These are phyloP conservation scores for Theodoxus fluviatilis DNA, from an alignment of 2,888 invertebrate genomes.

Conservation along the genomic window DNA sequence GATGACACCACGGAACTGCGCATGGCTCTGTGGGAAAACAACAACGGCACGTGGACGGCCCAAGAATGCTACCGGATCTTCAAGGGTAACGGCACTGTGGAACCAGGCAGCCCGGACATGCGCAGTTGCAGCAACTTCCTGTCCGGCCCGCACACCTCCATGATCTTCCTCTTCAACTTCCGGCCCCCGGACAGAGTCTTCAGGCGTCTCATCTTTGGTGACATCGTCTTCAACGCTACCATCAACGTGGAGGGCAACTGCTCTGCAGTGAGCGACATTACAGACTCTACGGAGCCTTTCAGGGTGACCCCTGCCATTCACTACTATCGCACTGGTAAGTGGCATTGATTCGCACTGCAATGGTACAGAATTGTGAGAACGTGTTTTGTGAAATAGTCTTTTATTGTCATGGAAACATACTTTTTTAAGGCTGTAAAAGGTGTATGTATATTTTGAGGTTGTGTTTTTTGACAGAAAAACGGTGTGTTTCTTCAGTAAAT, in stretches of 20 bases:
- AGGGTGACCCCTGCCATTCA: too few species aligned
- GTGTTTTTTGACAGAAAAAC: too few species aligned
- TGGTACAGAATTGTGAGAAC: too few species aligned
- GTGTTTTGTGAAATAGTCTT: too few species aligned
- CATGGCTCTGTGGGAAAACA: conserved; percentile 34
- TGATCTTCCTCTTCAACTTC: conserved; percentile 41
- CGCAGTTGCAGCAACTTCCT: conserved; percentile 32
- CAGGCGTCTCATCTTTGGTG: conserved; percentile 43
- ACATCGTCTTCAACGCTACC: conserved; percentile 41
- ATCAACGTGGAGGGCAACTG: conserved; percentile 39
- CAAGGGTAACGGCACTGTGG: conserved; percentile 29
- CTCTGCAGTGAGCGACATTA: too few species aligned
- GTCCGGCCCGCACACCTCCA: conserved; percentile 25
- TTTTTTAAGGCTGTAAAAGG: too few species aligned
- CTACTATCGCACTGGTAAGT: too few species aligned
- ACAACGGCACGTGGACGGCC: conserved; percentile 23
- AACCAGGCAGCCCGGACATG: conserved; percentile 12
- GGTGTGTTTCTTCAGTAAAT: too few species aligned
- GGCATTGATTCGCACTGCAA: too few species aligned
- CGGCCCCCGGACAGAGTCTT: conserved; percentile 32
- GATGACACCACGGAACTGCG: conserved; percentile 28
- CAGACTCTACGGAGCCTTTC: too few species aligned
- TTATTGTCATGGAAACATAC: too few species aligned
- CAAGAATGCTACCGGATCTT: conserved; percentile 39
- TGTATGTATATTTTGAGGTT: too few species aligned